Evolutionary conservation across 92 coral and sea anemone genomes (phyloP).

Genomic region (Scolanthus callimorphus): DNA sequence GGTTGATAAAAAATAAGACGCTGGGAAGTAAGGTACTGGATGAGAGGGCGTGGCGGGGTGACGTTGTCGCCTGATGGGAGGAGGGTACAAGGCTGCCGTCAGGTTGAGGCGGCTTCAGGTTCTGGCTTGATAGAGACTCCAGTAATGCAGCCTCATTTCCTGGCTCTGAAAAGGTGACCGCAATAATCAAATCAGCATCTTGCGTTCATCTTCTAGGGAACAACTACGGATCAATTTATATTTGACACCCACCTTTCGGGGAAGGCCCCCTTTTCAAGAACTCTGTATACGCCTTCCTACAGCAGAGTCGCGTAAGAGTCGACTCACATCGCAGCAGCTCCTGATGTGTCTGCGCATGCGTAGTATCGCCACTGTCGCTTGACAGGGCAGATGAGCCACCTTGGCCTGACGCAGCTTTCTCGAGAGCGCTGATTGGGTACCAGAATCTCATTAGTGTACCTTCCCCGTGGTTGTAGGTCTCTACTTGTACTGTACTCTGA

Average conservation of each 20-base stretch:
- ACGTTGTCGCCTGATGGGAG: slow-evolving; percentile 59
- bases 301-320: slow-evolving; percentile 62
- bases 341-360: slow-evolving; percentile 59
- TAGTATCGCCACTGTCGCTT: slow-evolving; percentile 30
- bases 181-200: too few species aligned
- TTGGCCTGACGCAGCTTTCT: slow-evolving; percentile 71
- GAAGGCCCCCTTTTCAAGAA: too few species aligned
- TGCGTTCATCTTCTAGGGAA: too few species aligned
- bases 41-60: slow-evolving; percentile 69
- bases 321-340: slow-evolving; percentile 77
- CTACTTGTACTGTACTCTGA: slow-evolving; percentile 74
- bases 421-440: slow-evolving; percentile 82
- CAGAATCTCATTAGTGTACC: slow-evolving; percentile 91
- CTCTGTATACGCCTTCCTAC: slow-evolving; percentile 63
- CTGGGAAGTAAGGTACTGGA: slow-evolving; percentile 66
- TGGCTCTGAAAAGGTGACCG: too few species aligned
- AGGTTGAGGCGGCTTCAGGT: slow-evolving; percentile 57
- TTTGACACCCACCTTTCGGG: too few species aligned
- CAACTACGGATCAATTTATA: too few species aligned
- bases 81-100: slow-evolving; percentile 57
- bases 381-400: slow-evolving; percentile 46
- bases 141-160: slow-evolving; percentile 29
- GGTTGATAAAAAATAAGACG: slow-evolving; percentile 61
- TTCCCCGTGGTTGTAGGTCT: slow-evolving; percentile 91
- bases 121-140: slow-evolving; percentile 53